Base-by-base conservation (phyloP, 2,888 invertebrate species). In the Lymantria monacha region DNA sequence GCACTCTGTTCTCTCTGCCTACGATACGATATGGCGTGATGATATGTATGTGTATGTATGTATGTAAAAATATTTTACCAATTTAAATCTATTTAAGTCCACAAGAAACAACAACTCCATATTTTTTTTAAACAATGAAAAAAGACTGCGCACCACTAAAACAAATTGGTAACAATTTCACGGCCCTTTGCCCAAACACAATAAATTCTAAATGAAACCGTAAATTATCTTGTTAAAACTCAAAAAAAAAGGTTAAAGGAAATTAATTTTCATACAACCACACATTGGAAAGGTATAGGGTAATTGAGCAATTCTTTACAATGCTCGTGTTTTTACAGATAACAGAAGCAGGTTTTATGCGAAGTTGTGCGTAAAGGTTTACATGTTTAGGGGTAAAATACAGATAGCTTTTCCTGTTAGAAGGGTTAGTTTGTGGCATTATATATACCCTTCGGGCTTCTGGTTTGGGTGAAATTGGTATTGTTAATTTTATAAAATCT, bases 151-250 rank as follows among this genome's bases (percentile, higher is more conserved):
- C 11, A 12, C 38, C 12, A n/a, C 59, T 53, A 66, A 60, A 65
- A 70, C 63, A 63, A 70, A 69, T 66, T 59, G 59, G 60, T 53
- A 57, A 59, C 70, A 66, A 63, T 71, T 69, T 69, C 68, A 53
- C 56, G 61, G 59, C 70, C 62, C 60, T 51, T 55, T 49, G 61
- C 60, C 55, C 63, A 63, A 70, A 75, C 63, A 72, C 76, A 69
- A 79, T 81, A 78, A 79, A 81, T 80, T 76, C 62, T 69, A 75
- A 78, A 78, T 79, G 74, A 74, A 74, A 70, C 70, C 71, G 71
- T 81, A 78, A 81, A 83, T 81, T 78, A 77, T 77, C 66, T 76
- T 76, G 74, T 76, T 80, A 75, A 76, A 80, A 81, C 38, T 38
- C 12, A 38, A 38, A 38, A 70, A 75, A 81, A 79, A 79, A 80